Base-by-base conservation (phyloP, 2,888 invertebrate genomes). In the Loripinus fragilis region DNA sequence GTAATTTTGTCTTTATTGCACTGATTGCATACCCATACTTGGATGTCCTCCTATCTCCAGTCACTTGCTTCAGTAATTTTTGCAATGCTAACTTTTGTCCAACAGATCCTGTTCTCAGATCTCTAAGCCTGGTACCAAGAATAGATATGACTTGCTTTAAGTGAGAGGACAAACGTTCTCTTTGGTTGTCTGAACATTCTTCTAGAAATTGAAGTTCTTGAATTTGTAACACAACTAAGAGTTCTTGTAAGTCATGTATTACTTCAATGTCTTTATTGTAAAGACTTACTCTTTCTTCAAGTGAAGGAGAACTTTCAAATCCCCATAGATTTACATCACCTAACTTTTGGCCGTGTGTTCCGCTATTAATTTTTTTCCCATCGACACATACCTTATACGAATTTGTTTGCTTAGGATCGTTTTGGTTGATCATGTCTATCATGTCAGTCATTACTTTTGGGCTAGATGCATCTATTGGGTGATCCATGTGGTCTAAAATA, bases 321-420 rank as follows among this genome's bases (percentile, higher is more conserved):
- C 76, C 76, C 76, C 76, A 76, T 20, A 76, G 50, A 68, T 76
- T 68, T 38, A 76, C 48, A 1, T 76, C 76, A 0, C 76, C 71
- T 23, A n/a, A 33, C 8, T 42, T 68, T 28, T 68, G 68, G 8
- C 23, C 35, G 2, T 35, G 2, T 1, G 50, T 38, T 3, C 67
- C n/a, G n/a, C 66, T 25, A 48, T 76, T 76, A 17, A 76, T 76
- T 64, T 71, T 76, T 25, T 76, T 76, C 1, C 76, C 76, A 64
- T 76, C 76, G 28, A 76, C 72, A 45, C 76, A 76, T 0, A 76
- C n/a, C 48, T 68, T 76, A 35, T 23, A 76, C 5, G 71, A 66
- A 30, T 28, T 12, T 2, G 15, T 2, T 20, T 76, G 67, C 41
- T 45, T 50, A 7, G 60, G 23, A 28, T 60, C 71, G 25, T 7